These are phyloP conservation scores for Drosophila multiciliata DNA, from an alignment of 2,888 invertebrate species.

Conservation along the genomic window DNA sequence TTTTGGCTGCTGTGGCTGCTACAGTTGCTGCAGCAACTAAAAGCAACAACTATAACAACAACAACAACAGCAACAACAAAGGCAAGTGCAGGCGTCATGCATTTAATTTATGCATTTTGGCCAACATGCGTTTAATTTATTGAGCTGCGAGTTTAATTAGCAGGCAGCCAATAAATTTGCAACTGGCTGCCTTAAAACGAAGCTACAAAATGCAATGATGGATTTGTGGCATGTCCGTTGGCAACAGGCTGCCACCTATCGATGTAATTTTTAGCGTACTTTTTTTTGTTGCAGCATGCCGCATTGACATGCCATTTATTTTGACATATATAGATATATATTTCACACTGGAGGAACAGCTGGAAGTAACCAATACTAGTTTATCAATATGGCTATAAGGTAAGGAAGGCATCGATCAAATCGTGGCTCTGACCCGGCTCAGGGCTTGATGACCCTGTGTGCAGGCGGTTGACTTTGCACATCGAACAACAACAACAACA, in stretches of 20 bases:
- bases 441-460: neutral
- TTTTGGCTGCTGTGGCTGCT: constrained; percentile 22
- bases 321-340: constrained; percentile 12
- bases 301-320: constrained; percentile 17
- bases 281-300: constrained; percentile 16
- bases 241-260: neutral
- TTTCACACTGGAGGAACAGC: constrained; percentile 3
- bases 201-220: constrained; percentile 15
- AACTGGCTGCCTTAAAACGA: constrained; percentile 12
- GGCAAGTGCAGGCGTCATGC: constrained; percentile 26
- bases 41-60: constrained; percentile 20
- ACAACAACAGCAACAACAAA: neutral
- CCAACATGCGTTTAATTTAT: constrained; percentile 51
- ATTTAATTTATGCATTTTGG: constrained; percentile 50
- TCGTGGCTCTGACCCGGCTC: neutral
- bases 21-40: constrained; percentile 20
- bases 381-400: neutral
- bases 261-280: neutral
- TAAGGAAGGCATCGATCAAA: constrained; percentile 15
- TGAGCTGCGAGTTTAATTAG: constrained; percentile 49
- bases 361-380: neutral
- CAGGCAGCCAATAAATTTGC: constrained; percentile 40
- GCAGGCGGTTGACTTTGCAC: constrained; percentile 4
- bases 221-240: constrained; percentile 34
- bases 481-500: neutral